Conservation (phyloP, 2,797 vertebrate genomes). For the Peromyscus aztecus region DNA sequence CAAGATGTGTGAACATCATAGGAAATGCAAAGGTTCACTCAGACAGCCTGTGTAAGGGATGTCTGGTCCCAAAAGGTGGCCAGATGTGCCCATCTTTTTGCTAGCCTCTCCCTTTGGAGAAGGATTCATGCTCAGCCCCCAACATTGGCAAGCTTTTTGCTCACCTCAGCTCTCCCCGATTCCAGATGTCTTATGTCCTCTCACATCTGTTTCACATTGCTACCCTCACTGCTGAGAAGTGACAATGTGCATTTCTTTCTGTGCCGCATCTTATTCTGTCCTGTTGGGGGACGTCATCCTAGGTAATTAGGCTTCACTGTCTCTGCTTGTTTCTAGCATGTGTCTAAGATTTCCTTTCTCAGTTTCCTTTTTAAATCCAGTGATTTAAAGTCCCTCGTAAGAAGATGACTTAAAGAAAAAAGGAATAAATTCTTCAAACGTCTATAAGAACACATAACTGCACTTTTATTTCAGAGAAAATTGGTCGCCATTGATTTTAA, state of each 20-base stretch:
- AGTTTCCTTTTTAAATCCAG: slow-evolving; percentile 12
- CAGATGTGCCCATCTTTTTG: neutral
- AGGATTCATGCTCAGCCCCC: neutral
- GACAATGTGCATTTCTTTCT: slow-evolving; percentile 13
- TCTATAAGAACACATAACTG: neutral
- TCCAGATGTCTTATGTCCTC: slow-evolving; percentile 64
- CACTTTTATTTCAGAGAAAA: slow-evolving; percentile 66
- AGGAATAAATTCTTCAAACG: slow-evolving; percentile 44
- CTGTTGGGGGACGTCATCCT: slow-evolving; percentile 38
- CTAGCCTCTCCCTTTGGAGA: neutral
- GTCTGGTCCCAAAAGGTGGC: neutral
- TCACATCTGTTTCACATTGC: slow-evolving; percentile 37
- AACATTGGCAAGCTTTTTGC: neutral
- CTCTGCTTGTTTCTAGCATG: slow-evolving; percentile 53
- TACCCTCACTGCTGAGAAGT: slow-evolving; percentile 9
- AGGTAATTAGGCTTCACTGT: slow-evolving; percentile 57
- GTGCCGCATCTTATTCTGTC: neutral
- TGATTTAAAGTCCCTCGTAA: slow-evolving; percentile 25
- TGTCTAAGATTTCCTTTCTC: slow-evolving; percentile 48
- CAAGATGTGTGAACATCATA: neutral
- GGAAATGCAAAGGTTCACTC: neutral
- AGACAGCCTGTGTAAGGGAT: neutral
- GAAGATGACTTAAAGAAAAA: slow-evolving; percentile 62
- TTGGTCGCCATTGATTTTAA: slow-evolving; percentile 58
- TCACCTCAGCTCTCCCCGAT: neutral